Conservation (phyloP, 1,140 invertebrate genomes). For the Platyura marginata region DNA sequence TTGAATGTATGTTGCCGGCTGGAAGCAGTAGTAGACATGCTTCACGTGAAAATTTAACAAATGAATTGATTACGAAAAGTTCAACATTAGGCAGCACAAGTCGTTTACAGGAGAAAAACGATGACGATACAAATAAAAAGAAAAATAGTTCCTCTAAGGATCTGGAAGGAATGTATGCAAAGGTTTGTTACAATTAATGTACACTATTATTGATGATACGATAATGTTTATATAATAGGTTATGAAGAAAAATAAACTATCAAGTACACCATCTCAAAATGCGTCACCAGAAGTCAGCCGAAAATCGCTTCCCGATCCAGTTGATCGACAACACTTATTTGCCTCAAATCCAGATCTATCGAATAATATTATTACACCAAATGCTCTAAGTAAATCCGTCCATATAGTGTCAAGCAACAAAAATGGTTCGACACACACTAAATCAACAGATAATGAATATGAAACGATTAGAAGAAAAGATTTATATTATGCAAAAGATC, state of each 20-base stretch:
- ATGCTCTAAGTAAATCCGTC: conserved; percentile 1
- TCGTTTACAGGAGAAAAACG: conserved; percentile 31
- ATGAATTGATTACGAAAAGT: conserved; percentile 4
- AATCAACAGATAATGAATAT: conserved; percentile 24
- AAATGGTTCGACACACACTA: conserved; percentile 27
- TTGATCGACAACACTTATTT: conserved; percentile 6
- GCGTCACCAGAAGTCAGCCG: conserved; percentile 21
- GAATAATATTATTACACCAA: background rate
- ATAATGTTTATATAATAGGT: conserved; percentile 15
- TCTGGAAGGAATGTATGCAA: conserved; percentile 74
- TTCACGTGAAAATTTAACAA: conserved; percentile 19
- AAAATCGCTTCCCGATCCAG: conserved; percentile 21
- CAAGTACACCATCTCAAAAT: conserved; percentile 15
- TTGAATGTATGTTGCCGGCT: conserved; percentile 14
- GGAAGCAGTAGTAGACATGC: conserved; percentile 9
- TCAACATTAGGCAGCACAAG: no score
- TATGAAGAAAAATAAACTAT: conserved; percentile 23
- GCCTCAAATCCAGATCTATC: background rate
- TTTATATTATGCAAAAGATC: conserved; percentile 24
- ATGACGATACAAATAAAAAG: conserved; percentile 42
- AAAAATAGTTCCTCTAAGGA: conserved; percentile 40
- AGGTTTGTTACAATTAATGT: no score
- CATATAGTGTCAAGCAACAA: conserved; percentile 24
- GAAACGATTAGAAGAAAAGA: conserved; percentile 25
- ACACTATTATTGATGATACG: no score